Evolutionary conservation across 2,113 vertebrate species (phyloP).

Genomic region (Tor tambroides): DNA sequence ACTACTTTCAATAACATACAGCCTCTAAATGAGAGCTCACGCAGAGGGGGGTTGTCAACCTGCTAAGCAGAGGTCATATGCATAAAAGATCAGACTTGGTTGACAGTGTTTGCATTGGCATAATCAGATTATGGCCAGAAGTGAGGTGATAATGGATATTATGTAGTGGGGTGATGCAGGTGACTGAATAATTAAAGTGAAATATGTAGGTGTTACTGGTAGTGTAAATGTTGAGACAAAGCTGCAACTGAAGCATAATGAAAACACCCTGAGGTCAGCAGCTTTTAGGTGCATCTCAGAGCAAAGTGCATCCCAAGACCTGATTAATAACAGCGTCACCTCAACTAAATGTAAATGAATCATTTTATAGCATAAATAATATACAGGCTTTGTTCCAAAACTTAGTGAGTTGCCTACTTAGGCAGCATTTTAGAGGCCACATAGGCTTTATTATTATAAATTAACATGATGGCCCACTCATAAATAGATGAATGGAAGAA

Average conservation of each 20-base stretch:
- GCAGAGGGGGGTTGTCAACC: conserved; percentile 27
- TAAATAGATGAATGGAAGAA: not conserved
- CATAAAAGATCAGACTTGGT: conserved; percentile 34
- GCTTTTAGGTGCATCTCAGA: not conserved
- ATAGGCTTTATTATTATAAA: not conserved
- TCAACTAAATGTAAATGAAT: not conserved
- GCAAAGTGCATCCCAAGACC: not conserved
- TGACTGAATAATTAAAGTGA: conserved; percentile 34
- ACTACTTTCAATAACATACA: conserved; percentile 48
- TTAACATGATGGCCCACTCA: not conserved
- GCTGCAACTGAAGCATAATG: conserved; percentile 21
- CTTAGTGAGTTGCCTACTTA: not conserved
- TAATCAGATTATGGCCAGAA: conserved; percentile 35
- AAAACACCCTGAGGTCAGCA: conserved; percentile 17
- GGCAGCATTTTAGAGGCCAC: not conserved
- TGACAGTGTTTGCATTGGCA: conserved; percentile 44
- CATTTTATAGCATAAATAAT: not conserved
- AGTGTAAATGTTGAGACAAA: not conserved
- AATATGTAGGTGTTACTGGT: conserved; percentile 31
- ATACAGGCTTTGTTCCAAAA: conserved; percentile 3
- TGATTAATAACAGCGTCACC: not conserved
- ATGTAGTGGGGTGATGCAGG: conserved; percentile 47
- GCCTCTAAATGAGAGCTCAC: conserved; percentile 40
- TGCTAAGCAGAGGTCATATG: conserved; percentile 30
- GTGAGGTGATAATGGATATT: conserved; percentile 49